Evolutionary conservation across 1,140 invertebrate species (phyloP), one percentile per base, ranked within the genome.

Genomic region (Bombus difficillimus): DNA sequence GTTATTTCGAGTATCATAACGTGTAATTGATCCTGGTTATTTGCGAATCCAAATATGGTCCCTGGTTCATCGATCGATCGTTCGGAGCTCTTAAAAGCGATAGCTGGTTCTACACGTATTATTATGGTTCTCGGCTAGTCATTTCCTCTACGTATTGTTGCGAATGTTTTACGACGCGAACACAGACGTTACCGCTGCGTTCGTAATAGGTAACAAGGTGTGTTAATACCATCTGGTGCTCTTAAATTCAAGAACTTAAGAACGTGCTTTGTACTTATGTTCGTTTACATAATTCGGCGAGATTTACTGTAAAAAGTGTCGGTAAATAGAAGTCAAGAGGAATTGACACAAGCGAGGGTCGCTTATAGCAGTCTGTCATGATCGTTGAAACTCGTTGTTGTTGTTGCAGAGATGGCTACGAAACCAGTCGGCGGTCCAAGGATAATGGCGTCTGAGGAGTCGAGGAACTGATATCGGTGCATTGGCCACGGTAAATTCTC

Each of bases 401-500:
- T 41, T 18, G 4, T 32, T 28, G 32, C 32, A 18, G 32, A 15
- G n/a, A 47, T 41, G 41, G 13, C 9, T 39, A 75, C 73, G 81
- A 39, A 79, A 80, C 85, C 85, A 84, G 81, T 89, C 68, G 74
- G 71, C 68, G 84, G 80, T 75, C 87, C 88, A 84, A 89, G 89
- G 89, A 89, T 90, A 89, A 90, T 85, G 71, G 86, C 85, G 69
- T 76, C 69, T 64, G 82, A 28, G 53, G 25, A 88, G 78, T 71
- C 37, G 62, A 86, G 75, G 86, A 72, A 81, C 79, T 81, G 89
- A 90, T 90, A 90, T 86, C 88, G 86, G 86, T 81, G 76, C 80
- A 90, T 90, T 80, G 89, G 89, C 88, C 74, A 90, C 88, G 89
- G 89, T 90, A 90, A 90, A 90, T 90, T 83, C 86, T 74, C 71